Conservation (phyloP, 2,888 invertebrate genomes). For the Sphaerophoria taeniata region DNA sequence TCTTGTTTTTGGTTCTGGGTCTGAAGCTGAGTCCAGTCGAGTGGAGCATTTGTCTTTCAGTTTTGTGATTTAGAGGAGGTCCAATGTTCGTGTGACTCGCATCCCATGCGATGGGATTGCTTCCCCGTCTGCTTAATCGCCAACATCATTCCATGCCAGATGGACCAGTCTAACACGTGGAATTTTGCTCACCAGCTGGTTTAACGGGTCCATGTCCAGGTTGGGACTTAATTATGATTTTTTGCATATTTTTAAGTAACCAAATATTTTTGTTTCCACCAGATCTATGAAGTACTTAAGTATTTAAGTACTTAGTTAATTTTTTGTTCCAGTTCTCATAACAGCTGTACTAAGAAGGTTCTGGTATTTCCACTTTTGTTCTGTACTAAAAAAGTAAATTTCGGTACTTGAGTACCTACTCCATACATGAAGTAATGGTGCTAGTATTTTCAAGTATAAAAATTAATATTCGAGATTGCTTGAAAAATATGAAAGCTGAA, state of each 20-base stretch:
- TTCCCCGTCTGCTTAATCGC: constrained; percentile 50
- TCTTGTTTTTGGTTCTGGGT: constrained; percentile 8
- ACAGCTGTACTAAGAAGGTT: too few species aligned
- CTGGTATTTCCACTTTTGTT: too few species aligned
- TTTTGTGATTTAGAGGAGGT: constrained; percentile 27
- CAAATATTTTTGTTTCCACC: too few species aligned
- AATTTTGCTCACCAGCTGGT: constrained; percentile 25
- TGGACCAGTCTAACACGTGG: constrained; percentile 39
- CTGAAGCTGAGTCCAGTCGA: neutral
- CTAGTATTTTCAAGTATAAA: too few species aligned
- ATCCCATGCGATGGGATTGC: constrained; percentile 6
- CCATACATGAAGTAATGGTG: too few species aligned
- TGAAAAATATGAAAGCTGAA: too few species aligned
- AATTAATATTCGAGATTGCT: too few species aligned
- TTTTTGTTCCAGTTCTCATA: too few species aligned
- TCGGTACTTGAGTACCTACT: too few species aligned
- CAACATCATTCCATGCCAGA: constrained; percentile 33
- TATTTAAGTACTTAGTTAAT: too few species aligned
- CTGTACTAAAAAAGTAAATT: too few species aligned
- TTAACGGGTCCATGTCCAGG: constrained; percentile 2
- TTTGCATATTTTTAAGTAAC: neutral
- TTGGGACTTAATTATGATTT: neutral
- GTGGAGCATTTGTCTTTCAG: constrained; percentile 4
- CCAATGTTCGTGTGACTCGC: constrained; percentile 53
- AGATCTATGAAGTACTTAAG: too few species aligned